Base-by-base conservation (phyloP, 2,797 vertebrate genomes). In the Pampus argenteus region DNA sequence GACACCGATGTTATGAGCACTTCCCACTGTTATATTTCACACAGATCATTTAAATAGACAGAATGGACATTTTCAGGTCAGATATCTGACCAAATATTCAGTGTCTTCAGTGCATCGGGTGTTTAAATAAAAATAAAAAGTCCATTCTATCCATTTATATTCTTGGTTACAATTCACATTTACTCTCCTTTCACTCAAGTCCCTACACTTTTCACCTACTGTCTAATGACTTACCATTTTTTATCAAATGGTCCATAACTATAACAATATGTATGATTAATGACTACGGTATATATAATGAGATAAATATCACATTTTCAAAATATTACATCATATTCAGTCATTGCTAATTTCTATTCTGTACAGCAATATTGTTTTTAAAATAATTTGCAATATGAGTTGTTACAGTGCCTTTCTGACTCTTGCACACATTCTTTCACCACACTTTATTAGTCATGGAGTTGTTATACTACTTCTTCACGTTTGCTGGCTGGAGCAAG, bases 401-500 rank as follows among this genome's bases (percentile, higher is more conserved):
- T 81, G 22, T 75, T 31, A 50, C 47, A 60, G 22, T 23, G 45
- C 42, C 71, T 73, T 26, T 63, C 73, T 72, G 56, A 75, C 50
- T 71, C 74, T 65, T 57, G 28, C 78, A 85, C 74, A 78, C 81
- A 88, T 76, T 81, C 89, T 81, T 38, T 72, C 86, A 89, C 8
- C 47, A 64, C 66, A 80, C 49, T 79, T 84, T 57, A 91, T 95
- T 94, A 94, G 93, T 95, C 51, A 73, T 83, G 85, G 86, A 91
- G 73, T 87, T 84, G 77, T 91, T 89, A 91, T 51, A 79, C 88
- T 94, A 91, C 84, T 82, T 89, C 56, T 79, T 88, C 89, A 94
- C 93, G 92, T 93, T 95, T 95, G 94, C 94, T 80, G 70, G 11
- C 64, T 89, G 68, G 70, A 93, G 91, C 94, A 95, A 95, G 93